phyloP scores from a whole-genome alignment of 2,888 invertebrate genomes.

The Luffia ferchaultella region DNA sequence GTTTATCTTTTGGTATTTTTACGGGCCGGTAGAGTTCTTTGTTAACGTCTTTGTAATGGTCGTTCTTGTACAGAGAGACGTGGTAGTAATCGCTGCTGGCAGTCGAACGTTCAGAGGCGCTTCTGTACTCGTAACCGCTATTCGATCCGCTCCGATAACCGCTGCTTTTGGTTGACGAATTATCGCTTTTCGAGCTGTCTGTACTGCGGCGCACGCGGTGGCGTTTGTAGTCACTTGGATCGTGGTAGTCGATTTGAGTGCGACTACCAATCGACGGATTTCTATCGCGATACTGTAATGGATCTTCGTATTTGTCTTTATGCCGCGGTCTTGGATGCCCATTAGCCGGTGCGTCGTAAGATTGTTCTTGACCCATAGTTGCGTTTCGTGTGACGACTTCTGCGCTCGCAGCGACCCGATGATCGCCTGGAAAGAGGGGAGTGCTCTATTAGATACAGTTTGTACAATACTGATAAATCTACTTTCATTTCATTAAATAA shows the following conservation, averaged over 20 bases:
- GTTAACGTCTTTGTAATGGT: conserved; percentile 53
- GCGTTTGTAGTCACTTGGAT: conserved; percentile 31
- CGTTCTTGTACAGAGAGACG: conserved; percentile 58
- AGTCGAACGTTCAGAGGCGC: conserved; percentile 38
- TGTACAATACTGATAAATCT: too few species aligned
- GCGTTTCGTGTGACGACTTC: conserved; percentile 25
- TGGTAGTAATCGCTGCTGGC: conserved; percentile 45
- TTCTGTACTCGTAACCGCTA: conserved; percentile 45
- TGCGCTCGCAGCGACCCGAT: conserved; percentile 22
- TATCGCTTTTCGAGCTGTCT: conserved; percentile 53
- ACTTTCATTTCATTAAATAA: too few species aligned
- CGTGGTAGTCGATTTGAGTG: conserved; percentile 16
- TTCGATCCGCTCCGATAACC: conserved; percentile 51
- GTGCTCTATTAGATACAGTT: too few species aligned
- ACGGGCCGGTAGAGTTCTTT: conserved; percentile 59
- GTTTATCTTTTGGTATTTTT: conserved; percentile 55
- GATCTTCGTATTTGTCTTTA: conserved; percentile 40
- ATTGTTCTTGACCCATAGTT: conserved; percentile 56
- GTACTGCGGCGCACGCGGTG: conserved; percentile 42
- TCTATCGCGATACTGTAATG: conserved; percentile 28
- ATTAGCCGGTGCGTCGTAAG: conserved; percentile 42
- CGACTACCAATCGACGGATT: conserved; percentile 22
- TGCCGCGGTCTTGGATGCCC: conserved; percentile 33
- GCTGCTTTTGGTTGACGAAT: conserved; percentile 52
- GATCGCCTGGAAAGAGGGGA: neutral